phyloP scores from a whole-genome alignment of 2,113 vertebrate genomes.

The Pogonocichla stellata region DNA sequence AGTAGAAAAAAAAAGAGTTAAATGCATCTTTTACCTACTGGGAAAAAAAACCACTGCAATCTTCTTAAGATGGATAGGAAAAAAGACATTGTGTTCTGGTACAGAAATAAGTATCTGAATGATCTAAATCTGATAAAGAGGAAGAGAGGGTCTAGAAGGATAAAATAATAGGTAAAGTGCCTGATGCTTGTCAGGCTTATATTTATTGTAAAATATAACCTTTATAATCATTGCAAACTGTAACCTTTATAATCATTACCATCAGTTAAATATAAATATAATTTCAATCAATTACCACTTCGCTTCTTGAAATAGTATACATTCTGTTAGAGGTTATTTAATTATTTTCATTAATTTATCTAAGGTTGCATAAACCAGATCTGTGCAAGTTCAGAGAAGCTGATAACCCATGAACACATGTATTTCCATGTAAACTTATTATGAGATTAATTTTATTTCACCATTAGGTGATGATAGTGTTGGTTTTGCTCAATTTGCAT shows the following conservation, averaged over 20 bases:
- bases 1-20: background rate
- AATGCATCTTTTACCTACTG: background rate
- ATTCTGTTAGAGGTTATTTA: background rate
- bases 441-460: slow-evolving; percentile 2
- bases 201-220: slow-evolving; percentile 29
- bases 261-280: slow-evolving; percentile 36
- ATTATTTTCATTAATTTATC: background rate
- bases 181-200: background rate
- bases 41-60: background rate
- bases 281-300: slow-evolving; percentile 6
- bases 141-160: background rate
- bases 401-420: background rate
- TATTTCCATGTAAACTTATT: background rate
- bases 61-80: background rate
- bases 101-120: background rate
- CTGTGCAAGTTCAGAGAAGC: background rate
- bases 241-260: slow-evolving; percentile 8
- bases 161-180: background rate
- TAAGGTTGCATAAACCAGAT: background rate
- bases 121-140: background rate
- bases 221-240: background rate
- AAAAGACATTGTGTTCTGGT: background rate
- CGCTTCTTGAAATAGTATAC: background rate
- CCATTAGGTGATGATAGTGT: background rate
- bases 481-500: background rate